Evolutionary conservation across 1,140 invertebrate species (phyloP).

Genomic region (Chironomus striatipennis): DNA sequence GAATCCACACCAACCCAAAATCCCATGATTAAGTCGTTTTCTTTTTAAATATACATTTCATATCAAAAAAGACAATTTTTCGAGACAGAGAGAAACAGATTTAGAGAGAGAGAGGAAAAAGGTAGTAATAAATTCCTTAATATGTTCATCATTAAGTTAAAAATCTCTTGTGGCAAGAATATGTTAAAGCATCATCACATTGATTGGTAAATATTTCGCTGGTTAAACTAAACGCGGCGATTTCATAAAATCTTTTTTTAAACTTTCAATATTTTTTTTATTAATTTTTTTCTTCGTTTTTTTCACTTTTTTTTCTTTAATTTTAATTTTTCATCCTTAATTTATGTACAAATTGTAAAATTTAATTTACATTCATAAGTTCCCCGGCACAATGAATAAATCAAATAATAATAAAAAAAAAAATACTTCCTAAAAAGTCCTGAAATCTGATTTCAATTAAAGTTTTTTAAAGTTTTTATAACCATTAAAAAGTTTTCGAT

Average conservation of each 20-base stretch:
- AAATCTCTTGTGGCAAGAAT: conserved; percentile 12
- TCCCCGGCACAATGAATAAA: not conserved
- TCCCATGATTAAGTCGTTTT: too few species aligned
- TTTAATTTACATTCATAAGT: not conserved
- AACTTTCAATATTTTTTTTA: not conserved
- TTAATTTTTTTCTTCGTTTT: not conserved
- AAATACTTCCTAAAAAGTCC: conserved; percentile 3
- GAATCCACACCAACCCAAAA: not conserved
- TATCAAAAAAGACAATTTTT: not conserved
- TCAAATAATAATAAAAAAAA: not conserved
- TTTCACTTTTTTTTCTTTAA: not conserved
- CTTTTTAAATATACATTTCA: too few species aligned
- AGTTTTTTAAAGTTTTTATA: not conserved
- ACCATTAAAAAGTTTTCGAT: conserved; percentile 7
- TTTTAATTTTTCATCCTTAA: not conserved
- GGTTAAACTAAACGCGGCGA: not conserved
- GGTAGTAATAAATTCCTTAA: conserved; percentile 2
- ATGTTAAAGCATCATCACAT: conserved; percentile 1
- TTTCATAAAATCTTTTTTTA: too few species aligned
- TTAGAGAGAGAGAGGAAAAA: not conserved
- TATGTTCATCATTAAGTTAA: not conserved
- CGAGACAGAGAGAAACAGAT: not conserved
- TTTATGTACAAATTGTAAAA: too few species aligned
- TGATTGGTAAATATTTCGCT: conserved; percentile 13
- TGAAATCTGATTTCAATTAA: conserved; percentile 6